phyloP scores from a whole-genome alignment of 2,888 invertebrate genomes.

The Candidula unifasciata region DNA sequence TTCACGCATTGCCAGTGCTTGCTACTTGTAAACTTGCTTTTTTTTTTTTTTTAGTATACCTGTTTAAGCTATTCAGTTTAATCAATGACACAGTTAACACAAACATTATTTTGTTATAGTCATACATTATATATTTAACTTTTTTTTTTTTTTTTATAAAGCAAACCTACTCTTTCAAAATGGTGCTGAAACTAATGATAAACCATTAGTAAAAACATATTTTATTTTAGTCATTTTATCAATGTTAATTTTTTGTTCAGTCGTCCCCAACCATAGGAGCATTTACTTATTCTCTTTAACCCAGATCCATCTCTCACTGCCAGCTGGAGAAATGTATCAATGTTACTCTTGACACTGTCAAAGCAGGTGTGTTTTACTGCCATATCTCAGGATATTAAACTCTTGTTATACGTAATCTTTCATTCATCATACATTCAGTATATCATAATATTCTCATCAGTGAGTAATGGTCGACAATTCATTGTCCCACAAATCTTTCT shows the following conservation, averaged over 20 bases:
- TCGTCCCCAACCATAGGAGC: background rate
- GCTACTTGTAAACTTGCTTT: conserved; percentile 4
- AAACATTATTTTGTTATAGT: conserved; percentile 32
- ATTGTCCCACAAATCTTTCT: no score
- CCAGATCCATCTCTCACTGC: background rate
- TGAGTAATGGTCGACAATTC: no score
- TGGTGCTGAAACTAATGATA: conserved; percentile 48
- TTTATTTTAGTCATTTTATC: conserved; percentile 16
- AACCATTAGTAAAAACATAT: conserved; percentile 28
- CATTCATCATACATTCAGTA: no score
- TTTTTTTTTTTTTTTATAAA: background rate
- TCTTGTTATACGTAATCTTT: background rate
- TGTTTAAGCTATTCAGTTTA: background rate
- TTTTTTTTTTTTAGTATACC: background rate
- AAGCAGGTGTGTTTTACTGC: conserved; percentile 1
- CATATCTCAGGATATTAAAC: conserved; percentile 30
- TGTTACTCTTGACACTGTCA: background rate
- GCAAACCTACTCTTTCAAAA: conserved; percentile 37
- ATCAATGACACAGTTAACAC: background rate
- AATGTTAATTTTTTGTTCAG: background rate
- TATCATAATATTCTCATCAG: no score
- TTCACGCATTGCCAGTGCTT: conserved; percentile 28
- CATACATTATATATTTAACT: conserved; percentile 18
- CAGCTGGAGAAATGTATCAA: background rate
- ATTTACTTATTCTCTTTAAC: background rate